Conservation (phyloP, 2,888 invertebrate genomes). For the Cephus sareptanus region DNA sequence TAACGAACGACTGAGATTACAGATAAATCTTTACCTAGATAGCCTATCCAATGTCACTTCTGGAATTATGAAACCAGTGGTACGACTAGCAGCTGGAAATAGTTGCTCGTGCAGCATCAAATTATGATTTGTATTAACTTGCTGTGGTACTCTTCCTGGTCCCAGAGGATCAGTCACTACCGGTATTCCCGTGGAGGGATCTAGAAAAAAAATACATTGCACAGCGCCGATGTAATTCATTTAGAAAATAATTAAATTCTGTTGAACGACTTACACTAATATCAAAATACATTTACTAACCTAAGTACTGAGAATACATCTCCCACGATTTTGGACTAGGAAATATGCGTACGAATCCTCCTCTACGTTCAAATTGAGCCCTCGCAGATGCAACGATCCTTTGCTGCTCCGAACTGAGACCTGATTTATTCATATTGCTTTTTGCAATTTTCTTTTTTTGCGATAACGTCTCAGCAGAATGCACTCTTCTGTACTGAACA, state of each 20-base stretch:
- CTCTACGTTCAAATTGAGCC: slow-evolving; percentile 84
- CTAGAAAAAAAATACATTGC: slow-evolving; percentile 59
- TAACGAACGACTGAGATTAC: neutral
- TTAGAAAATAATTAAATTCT: neutral
- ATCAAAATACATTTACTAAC: slow-evolving; percentile 58
- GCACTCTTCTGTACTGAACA: slow-evolving; percentile 75
- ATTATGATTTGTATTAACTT: slow-evolving; percentile 74
- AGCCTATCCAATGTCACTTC: slow-evolving; percentile 59
- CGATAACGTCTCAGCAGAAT: slow-evolving; percentile 77
- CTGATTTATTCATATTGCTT: slow-evolving; percentile 62
- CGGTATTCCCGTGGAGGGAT: slow-evolving; percentile 80
- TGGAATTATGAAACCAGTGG: slow-evolving; percentile 54
- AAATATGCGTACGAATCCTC: slow-evolving; percentile 91
- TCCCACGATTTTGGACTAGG: slow-evolving; percentile 91
- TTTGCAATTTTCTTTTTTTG: slow-evolving; percentile 60
- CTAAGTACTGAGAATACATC: slow-evolving; percentile 82
- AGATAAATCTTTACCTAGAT: slow-evolving; percentile 50
- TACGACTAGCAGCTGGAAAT: slow-evolving; percentile 71
- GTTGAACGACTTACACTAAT: neutral
- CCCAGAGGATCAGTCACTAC: slow-evolving; percentile 65
- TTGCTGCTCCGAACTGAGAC: slow-evolving; percentile 80
- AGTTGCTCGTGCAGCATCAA: slow-evolving; percentile 80
- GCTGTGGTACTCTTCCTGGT: slow-evolving; percentile 68
- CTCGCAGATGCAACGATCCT: slow-evolving; percentile 79
- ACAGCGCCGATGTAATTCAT: neutral